Base-by-base conservation (phyloP, 2,888 invertebrate genomes). In the Polymixis flavicincta region DNA sequence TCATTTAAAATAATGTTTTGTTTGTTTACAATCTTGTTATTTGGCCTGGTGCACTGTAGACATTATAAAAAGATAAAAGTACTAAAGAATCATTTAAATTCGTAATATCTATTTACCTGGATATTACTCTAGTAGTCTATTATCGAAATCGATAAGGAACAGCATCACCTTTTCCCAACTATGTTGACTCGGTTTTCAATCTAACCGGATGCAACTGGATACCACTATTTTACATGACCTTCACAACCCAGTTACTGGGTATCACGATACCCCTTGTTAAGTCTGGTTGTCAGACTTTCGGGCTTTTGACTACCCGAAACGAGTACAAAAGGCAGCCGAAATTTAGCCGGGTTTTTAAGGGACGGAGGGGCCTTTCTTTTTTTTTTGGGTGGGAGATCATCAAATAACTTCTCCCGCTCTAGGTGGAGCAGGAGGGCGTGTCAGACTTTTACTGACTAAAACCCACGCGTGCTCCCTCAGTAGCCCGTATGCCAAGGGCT, bases 11-110 rank as follows among this genome's bases (percentile, higher is more conserved):
- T 32, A 19, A 37, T 57, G 48, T 50, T 64, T 77, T 54, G 52
- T 76, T 81, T 55, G 37, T 45, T 25, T 64, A 37, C 19, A 45
- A 65, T 65, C 22, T 64, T n/a, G 5, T 14, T 28, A 37, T 8
- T 54, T 80, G 22, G 11, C n/a, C 8, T 28, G 8, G 13, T 32
- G 37, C 32, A 32, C n/a, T 55, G 13, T 37, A 52, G 19, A 78
- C 48, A 14, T 28, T 6, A 19, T n/a, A 4, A 19, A 28, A 1
- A 25, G 78, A 69, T 78, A 69, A 52, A 45, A 25, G 2, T 11
- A 22, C n/a, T 28, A 61, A 52, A 50, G 1, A 42, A 57, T 75
- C 11, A 50, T 25, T 55, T 7, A 7, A 11, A 8, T 48, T 11
- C 45, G 13, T 22, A 8, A n/a, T n/a, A n/a, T n/a, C n/a, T n/a